Evolutionary conservation across 2,888 invertebrate genomes (phyloP), one percentile per base, ranked within the genome.

Genomic region (Drosophila cyrtoloma): DNA sequence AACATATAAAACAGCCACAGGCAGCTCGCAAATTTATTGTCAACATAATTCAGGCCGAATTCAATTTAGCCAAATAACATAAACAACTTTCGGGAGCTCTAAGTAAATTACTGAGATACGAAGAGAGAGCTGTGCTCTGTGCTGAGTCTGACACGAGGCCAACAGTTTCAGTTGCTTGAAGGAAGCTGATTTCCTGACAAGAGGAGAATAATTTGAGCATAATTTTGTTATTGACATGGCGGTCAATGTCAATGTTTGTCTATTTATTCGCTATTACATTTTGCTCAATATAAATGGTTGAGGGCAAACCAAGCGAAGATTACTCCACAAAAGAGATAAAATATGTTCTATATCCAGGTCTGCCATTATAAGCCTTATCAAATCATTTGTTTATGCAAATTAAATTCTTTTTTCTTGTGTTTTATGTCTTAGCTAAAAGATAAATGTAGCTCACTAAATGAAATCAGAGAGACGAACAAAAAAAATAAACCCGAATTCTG

Each of bases 351-450:
- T 42, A 19, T 22, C 50, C 37, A 30, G 26, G 19, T 52, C 52
- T 57, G 26, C 12, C n/a, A 59, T 39, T 44, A 53, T 32, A 44
- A 22, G 5, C 22, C 19, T 37, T 14, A 50, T 56, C n/a, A 51
- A 71, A 73, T 44, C 51, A 37, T 71, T 61, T 70, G 64, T 64
- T 4, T 78, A 88, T 83, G 78, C 71, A 84, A 88, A 88, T 83
- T 28, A 67, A 75, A 60, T 81, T 55, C 59, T 55, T 65, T 67
- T 33, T 56, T 63, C 16, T 57, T 55, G 35, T 50, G 59, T 12
- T 62, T 62, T 71, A 59, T 65, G 68, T 51, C 44, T 22, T 52
- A 47, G 47, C 69, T 37, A 37, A 59, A 51, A 73, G 68, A 74
- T 69, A 65, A 69, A 75, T 75, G 59, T 52, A 37, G 64, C 62